Evolutionary conservation across 1,140 invertebrate species (phyloP), one percentile per base, ranked within the genome.

Genomic region (Oreohelix idahoensis): DNA sequence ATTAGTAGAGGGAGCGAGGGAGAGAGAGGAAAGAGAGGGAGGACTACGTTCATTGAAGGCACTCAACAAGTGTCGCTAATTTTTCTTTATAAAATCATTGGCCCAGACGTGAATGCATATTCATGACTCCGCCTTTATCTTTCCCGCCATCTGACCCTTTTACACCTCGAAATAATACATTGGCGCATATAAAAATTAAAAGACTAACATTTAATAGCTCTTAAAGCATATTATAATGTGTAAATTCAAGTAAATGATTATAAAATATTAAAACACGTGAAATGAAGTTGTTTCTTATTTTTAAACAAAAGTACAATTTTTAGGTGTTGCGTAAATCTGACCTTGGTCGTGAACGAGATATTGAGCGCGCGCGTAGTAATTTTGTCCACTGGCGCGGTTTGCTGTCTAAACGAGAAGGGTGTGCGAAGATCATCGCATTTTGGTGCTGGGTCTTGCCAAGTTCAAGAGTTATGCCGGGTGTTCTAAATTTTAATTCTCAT

Each of bases 21-120:
- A 42, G 38, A 75, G 42, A 32, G 38, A 26, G 38, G 10, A 32
- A 5, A 23, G 73, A 17, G 13, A 5, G 49, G 8, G 17, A 39
- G 29, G 53, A 58, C 17, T 63, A 78, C 75, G 77, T 79, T 79
- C 77, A 79, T 79, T 79, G 77, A 79, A 69, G 1, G 17, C 77
- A 70, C 38, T 70, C 79, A 81, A 81, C 79, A 81, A 81, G 79
- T 81, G 79, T 81, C 69, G 35, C 36, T 81, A 26, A 71, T 42
- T 23, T 78, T 35, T 11, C 15, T n/a, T 39, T 10, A 36, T 32
- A 29, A 26, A 71, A 2, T 66, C 63, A 81, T 71, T 81, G 79
- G 79, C 42, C 39, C 45, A 51, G 42, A 2, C 5, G 1, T 23
- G 36, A 15, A 49, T 49, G 36, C 23, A 77, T 77, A 77, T 53